These are phyloP conservation scores for Mythimna lalbum DNA, from an alignment of 2,888 invertebrate genomes.

Conservation along the genomic window DNA sequence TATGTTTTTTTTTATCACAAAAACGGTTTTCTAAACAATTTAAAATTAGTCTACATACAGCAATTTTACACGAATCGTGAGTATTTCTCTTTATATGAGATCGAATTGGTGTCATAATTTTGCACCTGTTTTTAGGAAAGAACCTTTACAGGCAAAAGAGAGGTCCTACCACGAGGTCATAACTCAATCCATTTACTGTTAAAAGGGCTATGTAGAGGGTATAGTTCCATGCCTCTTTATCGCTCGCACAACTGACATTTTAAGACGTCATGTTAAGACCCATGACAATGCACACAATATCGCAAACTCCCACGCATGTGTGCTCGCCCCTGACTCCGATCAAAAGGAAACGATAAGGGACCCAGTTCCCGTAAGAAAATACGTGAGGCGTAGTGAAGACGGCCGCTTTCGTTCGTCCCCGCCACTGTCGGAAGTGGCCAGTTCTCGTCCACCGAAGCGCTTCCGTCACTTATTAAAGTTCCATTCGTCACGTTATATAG, in stretches of 20 bases:
- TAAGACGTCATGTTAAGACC: too few species aligned
- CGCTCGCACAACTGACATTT: too few species aligned
- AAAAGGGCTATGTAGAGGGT: too few species aligned
- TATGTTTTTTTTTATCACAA: too few species aligned
- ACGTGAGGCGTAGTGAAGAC: slow-evolving; percentile 47
- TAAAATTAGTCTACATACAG: too few species aligned
- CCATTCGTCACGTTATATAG: slow-evolving; percentile 63
- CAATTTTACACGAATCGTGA: too few species aligned
- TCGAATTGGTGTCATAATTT: neutral
- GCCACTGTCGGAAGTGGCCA: slow-evolving; percentile 65
- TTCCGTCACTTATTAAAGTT: slow-evolving; percentile 68
- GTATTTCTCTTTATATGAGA: too few species aligned
- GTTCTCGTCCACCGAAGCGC: slow-evolving; percentile 61
- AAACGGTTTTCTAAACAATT: too few species aligned
- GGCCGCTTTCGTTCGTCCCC: slow-evolving; percentile 52
- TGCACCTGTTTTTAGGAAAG: too few species aligned
- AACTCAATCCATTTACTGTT: too few species aligned
- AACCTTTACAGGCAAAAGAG: neutral
- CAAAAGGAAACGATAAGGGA: slow-evolving; percentile 38
- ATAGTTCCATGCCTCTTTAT: too few species aligned
- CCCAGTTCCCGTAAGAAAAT: slow-evolving; percentile 51
- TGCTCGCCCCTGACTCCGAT: slow-evolving; percentile 16
- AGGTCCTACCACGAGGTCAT: too few species aligned
- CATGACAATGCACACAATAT: neutral
- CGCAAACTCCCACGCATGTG: neutral